Base-by-base conservation (phyloP, 2,888 invertebrate species). In the Apoderus coryli region DNA sequence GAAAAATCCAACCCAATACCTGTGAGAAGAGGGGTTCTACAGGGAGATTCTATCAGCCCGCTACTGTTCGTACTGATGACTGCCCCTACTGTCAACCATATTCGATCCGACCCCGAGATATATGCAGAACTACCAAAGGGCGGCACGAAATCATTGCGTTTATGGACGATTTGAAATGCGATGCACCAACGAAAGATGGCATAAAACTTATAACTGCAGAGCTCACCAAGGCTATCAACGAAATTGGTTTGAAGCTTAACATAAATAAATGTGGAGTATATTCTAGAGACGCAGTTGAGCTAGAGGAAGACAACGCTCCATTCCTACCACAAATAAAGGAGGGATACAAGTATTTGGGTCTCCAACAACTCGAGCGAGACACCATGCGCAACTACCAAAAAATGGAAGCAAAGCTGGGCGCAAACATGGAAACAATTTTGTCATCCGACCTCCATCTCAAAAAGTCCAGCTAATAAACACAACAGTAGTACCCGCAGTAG, bases 51-150 rank as follows among this genome's bases (percentile, higher is more conserved):
- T 28, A 39, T 33, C 29, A 29, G 33, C 5, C 35, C 37, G 3
- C 33, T 41, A 3, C 29, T 40, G 2, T 43, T 43, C 27, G 27
- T 37, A 2, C 30, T 44, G 7, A 15, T 37, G 6, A 39, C 43
- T 10, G 32, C 40, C 5, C 25, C 19, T 10, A 27, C 40, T 6
- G 22, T 43, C 6, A 15, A 32, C 2, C 30, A 37, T 12, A 25
- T 38, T 3, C 34, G 31, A 12, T 10, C 11, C 4, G 16, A 12
- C 10, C 32, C 22, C n/a, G n/a, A 22, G 25, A 27, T 2, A 34
- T 34, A 4, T 14, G 5, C 10, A 25, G 15, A 14, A 11, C 6
- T 5, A 5, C 31, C 6, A 31, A 16, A 14, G 32, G 32, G n/a
- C n/a, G n/a, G n/a, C n/a, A 22, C 15, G 12, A 31, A 1, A 13